Conservation (phyloP, 2,113 vertebrate genomes). For the Artemisiospiza belli region DNA sequence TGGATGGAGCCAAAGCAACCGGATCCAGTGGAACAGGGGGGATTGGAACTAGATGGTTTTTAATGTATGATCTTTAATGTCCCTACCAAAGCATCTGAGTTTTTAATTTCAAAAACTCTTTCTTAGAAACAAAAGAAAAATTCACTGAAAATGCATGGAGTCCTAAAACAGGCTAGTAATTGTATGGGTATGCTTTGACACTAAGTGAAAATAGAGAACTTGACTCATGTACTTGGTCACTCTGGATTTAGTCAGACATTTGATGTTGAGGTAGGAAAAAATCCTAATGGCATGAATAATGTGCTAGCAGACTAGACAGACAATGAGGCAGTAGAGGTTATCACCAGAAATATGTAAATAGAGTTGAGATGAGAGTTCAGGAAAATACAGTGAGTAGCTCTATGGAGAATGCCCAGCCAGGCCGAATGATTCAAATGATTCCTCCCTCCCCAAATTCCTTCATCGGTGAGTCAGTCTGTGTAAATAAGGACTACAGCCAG, state of each 20-base stretch:
- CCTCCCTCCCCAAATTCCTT: not conserved
- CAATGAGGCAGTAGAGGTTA: slow-evolving; percentile 15
- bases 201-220: slow-evolving; percentile 15
- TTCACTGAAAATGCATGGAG: not conserved
- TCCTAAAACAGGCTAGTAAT: not conserved
- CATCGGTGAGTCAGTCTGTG: slow-evolving; percentile 18
- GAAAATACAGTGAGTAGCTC: not conserved
- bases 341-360: slow-evolving; percentile 23
- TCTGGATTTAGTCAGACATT: not conserved
- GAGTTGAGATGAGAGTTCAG: not conserved
- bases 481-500: slow-evolving; percentile 33
- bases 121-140: not conserved
- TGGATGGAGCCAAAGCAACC: not conserved
- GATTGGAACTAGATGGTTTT: not conserved
- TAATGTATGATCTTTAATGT: not conserved
- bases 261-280: slow-evolving; percentile 39
- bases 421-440: slow-evolving; percentile 21
- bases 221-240: slow-evolving; percentile 17
- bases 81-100: not conserved
- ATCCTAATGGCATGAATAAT: not conserved
- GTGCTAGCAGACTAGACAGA: slow-evolving; percentile 42
- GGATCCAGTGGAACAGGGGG: rapidly evolving
- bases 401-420: not conserved
- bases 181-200: not conserved
- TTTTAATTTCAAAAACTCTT: not conserved